phyloP scores from a whole-genome alignment of 2,888 invertebrate species.

The Eristalis pertinax region DNA sequence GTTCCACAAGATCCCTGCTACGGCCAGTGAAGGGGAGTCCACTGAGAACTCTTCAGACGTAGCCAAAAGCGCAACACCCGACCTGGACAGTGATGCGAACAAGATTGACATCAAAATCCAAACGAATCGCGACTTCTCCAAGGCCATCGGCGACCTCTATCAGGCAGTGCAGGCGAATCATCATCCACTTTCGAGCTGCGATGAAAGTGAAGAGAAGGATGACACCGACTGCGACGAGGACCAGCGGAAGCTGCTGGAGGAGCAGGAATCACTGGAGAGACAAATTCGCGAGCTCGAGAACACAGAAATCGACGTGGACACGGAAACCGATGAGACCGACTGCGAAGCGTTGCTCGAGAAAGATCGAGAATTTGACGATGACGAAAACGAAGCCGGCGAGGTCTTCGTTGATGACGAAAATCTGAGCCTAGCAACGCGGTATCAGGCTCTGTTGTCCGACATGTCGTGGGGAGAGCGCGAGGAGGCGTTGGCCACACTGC shows the following conservation, averaged over 20 bases:
- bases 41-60: constrained; percentile 29
- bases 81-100: constrained; percentile 73
- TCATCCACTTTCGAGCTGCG: constrained; percentile 78
- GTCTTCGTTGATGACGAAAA: constrained; percentile 81
- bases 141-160: constrained; percentile 81
- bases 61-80: constrained; percentile 41
- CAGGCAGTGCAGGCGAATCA: constrained; percentile 73
- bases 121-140: constrained; percentile 81
- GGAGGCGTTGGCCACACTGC: constrained; percentile 89
- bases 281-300: constrained; percentile 89
- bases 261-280: constrained; percentile 88
- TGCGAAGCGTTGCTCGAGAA: constrained; percentile 79
- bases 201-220: constrained; percentile 84
- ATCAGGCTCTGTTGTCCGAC: constrained; percentile 86
- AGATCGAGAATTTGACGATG: constrained; percentile 75
- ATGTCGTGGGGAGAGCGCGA: constrained; percentile 94
- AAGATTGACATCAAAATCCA: constrained; percentile 82
- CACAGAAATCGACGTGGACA: constrained; percentile 88
- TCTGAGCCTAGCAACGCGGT: constrained; percentile 85
- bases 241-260: constrained; percentile 88
- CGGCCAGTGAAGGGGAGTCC: constrained; percentile 37
- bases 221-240: constrained; percentile 86
- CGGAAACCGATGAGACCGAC: constrained; percentile 90
- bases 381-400: constrained; percentile 76
- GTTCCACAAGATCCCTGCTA: constrained; percentile 74